Percentiles rank a stretch among this genome's conserved stretches.
Conservation (phyloP, 2,888 invertebrate species). For the Gastrophysa polygoni region DNA sequence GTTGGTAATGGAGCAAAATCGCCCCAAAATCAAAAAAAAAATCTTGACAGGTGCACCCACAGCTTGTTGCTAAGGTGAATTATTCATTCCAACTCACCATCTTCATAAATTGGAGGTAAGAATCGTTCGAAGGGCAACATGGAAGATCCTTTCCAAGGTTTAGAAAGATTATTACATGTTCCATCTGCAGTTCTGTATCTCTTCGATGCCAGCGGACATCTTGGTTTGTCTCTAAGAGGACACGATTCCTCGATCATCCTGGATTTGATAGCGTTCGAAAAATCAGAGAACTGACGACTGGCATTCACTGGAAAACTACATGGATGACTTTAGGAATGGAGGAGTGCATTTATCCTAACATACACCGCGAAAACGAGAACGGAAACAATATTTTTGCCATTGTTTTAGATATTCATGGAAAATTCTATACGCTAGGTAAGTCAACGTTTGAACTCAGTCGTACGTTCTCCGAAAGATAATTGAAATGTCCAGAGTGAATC, state of each 20-base stretch:
- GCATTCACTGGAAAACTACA: conserved; percentile 43
- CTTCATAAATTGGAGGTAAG: conserved; percentile 80
- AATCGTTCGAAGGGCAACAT: conserved; percentile 84
- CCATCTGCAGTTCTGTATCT: conserved; percentile 86
- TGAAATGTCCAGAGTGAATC: too few relatives aligned
- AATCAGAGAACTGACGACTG: conserved; percentile 38
- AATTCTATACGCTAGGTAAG: too few relatives aligned
- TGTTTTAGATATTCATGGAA: too few relatives aligned
- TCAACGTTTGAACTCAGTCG: too few relatives aligned
- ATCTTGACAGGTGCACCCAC: too few relatives aligned
- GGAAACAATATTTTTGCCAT: too few relatives aligned
- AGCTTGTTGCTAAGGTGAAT: too few relatives aligned
- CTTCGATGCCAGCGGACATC: conserved; percentile 72
- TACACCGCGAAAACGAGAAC: too few relatives aligned
- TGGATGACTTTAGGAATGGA: background rate
- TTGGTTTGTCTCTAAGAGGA: conserved; percentile 69
- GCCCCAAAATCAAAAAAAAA: too few relatives aligned
- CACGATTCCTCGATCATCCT: conserved; percentile 59
- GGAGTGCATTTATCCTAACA: too few relatives aligned
- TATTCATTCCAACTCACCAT: conserved; percentile 65
- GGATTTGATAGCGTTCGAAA: conserved; percentile 38
- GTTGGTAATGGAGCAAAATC: too few relatives aligned
- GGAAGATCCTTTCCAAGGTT: conserved; percentile 81
- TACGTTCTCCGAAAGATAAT: too few relatives aligned
- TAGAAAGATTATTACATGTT: conserved; percentile 82